A percentile compares a stretch with the other conserved stretches of the same genome.
Conservation (phyloP, 2,797 vertebrate genomes). For the Etheostoma nigrum region DNA sequence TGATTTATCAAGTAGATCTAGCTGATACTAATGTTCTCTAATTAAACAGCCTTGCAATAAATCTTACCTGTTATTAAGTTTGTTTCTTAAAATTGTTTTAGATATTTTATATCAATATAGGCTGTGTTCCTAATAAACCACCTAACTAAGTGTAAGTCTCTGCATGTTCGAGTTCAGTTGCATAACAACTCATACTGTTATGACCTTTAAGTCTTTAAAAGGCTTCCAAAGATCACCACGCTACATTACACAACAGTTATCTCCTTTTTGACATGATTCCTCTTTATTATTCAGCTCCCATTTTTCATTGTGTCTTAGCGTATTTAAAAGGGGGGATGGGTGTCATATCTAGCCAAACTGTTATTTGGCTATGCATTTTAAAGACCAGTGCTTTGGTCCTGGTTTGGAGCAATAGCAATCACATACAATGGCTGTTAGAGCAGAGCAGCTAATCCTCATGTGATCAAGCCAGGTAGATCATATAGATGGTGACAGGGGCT, state of each 20-base stretch:
- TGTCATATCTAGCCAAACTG: not conserved
- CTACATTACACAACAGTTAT: not conserved
- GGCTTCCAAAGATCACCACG: not conserved
- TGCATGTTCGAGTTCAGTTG: slow-evolving; percentile 25
- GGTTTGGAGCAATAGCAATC: not conserved
- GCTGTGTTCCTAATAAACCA: not conserved
- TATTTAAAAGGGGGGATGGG: not conserved
- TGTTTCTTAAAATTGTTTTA: no score
- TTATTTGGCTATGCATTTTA: slow-evolving; percentile 3
- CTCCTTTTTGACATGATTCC: not conserved
- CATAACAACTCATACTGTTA: slow-evolving; percentile 34
- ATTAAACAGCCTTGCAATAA: no score
- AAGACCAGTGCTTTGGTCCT: not conserved
- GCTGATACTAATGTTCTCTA: not conserved
- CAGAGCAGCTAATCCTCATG: slow-evolving; percentile 35
- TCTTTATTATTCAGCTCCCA: not conserved
- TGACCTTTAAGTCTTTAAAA: slow-evolving; percentile 21
- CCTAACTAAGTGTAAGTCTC: not conserved
- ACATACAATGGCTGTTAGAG: slow-evolving; percentile 2
- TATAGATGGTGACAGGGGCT: slow-evolving; percentile 15
- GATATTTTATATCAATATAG: no score
- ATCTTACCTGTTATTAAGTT: no score
- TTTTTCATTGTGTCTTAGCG: not conserved
- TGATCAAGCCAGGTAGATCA: slow-evolving; percentile 44
- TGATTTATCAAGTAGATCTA: not conserved